Evolutionary conservation across 2,113 vertebrate species (phyloP), one percentile per base, ranked within the genome.

Genomic region (Triplophysa tibetana): DNA sequence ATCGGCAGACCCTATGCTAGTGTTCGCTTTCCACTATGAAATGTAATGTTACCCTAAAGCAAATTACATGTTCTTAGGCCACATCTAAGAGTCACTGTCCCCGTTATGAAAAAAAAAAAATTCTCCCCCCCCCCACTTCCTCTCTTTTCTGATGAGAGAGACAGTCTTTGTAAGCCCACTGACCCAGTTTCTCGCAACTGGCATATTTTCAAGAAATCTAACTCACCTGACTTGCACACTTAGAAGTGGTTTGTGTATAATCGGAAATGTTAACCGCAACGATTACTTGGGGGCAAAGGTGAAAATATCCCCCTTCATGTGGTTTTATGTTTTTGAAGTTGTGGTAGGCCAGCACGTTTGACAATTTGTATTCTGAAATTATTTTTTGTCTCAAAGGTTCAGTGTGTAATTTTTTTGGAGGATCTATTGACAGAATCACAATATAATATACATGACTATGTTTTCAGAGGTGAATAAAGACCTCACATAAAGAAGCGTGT

Each of bases 141-240:
- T 67, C 5, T 24, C 33, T 81, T 50, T 43, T 48, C 54, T 11
- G 43, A 58, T 84, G 52, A 56, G 21, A n/a, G 11, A n/a, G 11
- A 60, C 10, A 52, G n/a, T 24, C 63, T 67, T 45, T 70, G 12
- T 48, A 69, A 23, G 58, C 19, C 54, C 58, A 68, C 12, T 83
- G 72, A 84, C 68, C 67, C n/a, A 58, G 19, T 81, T 85, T 60
- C 77, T 81, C 10, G 65, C 33, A 70, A 69, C 50, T 67, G 75
- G 70, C 81, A 75, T 17, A 1, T 58, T 84, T 83, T 73, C 78
- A 83, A 82, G 78, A 84, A 84, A 65, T 50, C 6, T 16, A 72
- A 61, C 81, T 75, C 78, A 81, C 82, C 67, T 1, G 60, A 56
- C n/a, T 64, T 50, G 38, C 75, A 45, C 62, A 62, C 74, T 26